Percentiles rank a stretch among this genome's conserved stretches.
Conservation (phyloP, 2,113 vertebrate species). For the Atlantisia rogersi region DNA sequence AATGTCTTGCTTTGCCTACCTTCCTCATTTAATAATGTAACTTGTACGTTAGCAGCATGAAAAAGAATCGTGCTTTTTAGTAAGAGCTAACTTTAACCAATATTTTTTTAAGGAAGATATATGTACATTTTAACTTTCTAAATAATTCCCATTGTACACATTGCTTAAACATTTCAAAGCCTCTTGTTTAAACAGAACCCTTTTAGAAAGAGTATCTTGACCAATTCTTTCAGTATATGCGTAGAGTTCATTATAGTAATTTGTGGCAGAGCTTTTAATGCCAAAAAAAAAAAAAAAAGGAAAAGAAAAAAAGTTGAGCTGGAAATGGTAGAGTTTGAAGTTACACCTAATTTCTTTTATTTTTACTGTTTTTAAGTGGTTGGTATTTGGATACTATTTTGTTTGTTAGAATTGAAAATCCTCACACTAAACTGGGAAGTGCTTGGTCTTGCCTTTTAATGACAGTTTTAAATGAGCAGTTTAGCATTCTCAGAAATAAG, state of each 20-base stretch:
- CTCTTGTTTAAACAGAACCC: not conserved
- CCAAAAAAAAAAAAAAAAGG: not conserved
- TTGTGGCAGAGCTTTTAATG: not conserved
- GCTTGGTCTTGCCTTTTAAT: not conserved
- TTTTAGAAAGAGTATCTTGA: not conserved
- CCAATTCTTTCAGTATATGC: not conserved
- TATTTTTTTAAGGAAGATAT: not conserved
- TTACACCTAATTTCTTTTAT: not conserved
- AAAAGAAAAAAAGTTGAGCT: not conserved
- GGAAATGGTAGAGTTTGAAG: not conserved
- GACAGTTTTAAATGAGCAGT: not conserved
- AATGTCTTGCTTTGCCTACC: conserved; percentile 74
- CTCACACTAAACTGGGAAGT: not conserved
- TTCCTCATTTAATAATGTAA: conserved; percentile 71
- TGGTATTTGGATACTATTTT: not conserved
- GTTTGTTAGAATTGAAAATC: not conserved
- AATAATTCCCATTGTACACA: not conserved
- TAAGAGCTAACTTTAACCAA: conserved; percentile 45
- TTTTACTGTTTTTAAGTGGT: not conserved
- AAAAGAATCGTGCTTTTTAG: conserved; percentile 50
- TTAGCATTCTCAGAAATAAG: not conserved
- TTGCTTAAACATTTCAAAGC: not conserved
- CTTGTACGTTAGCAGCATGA: conserved; percentile 13
- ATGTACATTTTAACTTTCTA: not conserved
- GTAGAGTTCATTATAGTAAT: not conserved